Evolutionary conservation across 2,113 vertebrate species (phyloP).

Genomic region (Guaruba guarouba): DNA sequence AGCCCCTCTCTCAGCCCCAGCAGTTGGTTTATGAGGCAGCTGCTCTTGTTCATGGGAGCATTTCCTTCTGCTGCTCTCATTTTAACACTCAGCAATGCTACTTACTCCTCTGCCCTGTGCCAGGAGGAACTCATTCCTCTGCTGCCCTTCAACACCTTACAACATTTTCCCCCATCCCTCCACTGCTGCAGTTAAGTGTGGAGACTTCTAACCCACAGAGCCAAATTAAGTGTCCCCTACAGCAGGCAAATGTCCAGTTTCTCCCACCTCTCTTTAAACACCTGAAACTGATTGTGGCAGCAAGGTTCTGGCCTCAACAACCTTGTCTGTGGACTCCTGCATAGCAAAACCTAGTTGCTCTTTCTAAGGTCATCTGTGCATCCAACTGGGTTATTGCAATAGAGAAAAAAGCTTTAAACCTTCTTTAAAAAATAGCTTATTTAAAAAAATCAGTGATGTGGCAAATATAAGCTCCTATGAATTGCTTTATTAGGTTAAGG

Average conservation of each 20-base stretch:
- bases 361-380: not conserved
- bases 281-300: not conserved
- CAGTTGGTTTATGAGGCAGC: not conserved
- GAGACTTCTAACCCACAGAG: not conserved
- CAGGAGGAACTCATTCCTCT: not conserved
- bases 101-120: not conserved
- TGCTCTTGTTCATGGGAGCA: fast-evolving
- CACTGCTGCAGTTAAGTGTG: fast-evolving
- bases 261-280: not conserved
- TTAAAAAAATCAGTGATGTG: not conserved
- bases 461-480: not conserved
- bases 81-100: not conserved
- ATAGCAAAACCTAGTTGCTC: not conserved
- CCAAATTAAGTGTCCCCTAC: fast-evolving
- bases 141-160: not conserved
- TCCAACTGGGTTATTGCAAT: not conserved
- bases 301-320: not conserved
- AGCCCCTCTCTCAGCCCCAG: not conserved
- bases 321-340: not conserved
- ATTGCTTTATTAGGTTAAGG: not conserved
- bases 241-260: not conserved
- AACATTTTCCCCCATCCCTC: fast-evolving
- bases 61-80: not conserved
- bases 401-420: not conserved
- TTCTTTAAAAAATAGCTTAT: not conserved